phyloP scores from a whole-genome alignment of 2,888 invertebrate genomes.

The Thecocarcelia acutangulata region DNA sequence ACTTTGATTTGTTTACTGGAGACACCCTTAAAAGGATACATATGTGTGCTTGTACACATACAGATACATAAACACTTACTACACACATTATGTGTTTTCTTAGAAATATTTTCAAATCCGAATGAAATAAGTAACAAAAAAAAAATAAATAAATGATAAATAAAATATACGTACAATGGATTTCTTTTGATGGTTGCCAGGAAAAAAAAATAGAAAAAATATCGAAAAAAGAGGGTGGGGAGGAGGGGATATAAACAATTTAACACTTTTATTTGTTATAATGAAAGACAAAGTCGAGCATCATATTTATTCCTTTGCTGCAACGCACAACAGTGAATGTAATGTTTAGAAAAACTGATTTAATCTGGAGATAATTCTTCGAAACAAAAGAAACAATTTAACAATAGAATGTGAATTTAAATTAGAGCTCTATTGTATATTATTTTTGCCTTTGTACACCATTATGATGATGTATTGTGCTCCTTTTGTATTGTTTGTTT shows the following conservation, averaged over 20 bases:
- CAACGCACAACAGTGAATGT: conserved; percentile 11
- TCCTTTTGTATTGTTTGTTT: conserved; percentile 25
- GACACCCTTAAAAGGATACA: too few relatives aligned
- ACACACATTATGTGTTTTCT: too few relatives aligned
- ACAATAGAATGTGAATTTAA: conserved; percentile 64
- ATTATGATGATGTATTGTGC: conserved; percentile 57
- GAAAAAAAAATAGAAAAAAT: background rate
- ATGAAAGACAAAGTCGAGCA: conserved; percentile 36
- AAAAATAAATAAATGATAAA: too few relatives aligned
- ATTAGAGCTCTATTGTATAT: conserved; percentile 62
- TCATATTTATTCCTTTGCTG: conserved; percentile 24
- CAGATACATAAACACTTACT: too few relatives aligned
- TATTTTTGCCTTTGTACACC: conserved; percentile 38
- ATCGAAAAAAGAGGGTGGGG: too few relatives aligned
- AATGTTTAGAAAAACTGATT: conserved; percentile 49
- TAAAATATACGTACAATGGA: background rate
- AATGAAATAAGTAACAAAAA: too few relatives aligned
- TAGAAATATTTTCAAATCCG: too few relatives aligned
- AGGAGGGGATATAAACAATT: conserved; percentile 41
- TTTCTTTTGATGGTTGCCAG: background rate
- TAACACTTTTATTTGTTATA: conserved; percentile 51
- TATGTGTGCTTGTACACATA: too few relatives aligned
- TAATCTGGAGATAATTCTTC: conserved; percentile 60
- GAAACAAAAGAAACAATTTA: conserved; percentile 54
- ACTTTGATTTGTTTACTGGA: too few relatives aligned